These are phyloP conservation scores for Synergus japonicus DNA, from an alignment of 2,888 invertebrate species.

Conservation along the genomic window DNA sequence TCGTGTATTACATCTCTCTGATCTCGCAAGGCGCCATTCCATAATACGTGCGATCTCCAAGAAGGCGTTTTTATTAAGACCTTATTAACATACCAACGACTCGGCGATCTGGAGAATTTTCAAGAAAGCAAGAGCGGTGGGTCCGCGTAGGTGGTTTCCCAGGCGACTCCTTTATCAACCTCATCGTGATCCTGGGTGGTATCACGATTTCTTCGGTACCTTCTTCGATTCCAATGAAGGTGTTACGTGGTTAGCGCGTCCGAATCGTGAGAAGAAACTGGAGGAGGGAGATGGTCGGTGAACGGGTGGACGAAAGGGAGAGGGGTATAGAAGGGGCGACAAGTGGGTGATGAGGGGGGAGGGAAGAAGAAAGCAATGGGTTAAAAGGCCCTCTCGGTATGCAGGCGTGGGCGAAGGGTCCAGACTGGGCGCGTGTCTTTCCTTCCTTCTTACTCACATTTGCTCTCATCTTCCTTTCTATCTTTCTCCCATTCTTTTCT, in stretches of 20 bases:
- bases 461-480: constrained; percentile 29
- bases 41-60: constrained; percentile 11
- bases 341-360: constrained; percentile 65
- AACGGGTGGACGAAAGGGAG: constrained; percentile 55
- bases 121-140: constrained; percentile 53
- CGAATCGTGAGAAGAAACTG: constrained; percentile 57
- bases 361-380: constrained; percentile 64
- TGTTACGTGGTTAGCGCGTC: constrained; percentile 67
- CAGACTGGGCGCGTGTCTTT: constrained; percentile 50
- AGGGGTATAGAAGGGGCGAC: constrained; percentile 51
- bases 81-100: constrained; percentile 42
- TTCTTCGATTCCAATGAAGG: constrained; percentile 70
- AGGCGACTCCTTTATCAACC: constrained; percentile 61
- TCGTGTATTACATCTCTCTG: constrained; percentile 15
- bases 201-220: constrained; percentile 60
- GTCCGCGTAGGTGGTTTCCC: constrained; percentile 59
- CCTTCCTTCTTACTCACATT: constrained; percentile 44
- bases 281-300: constrained; percentile 63
- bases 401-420: constrained; percentile 51
- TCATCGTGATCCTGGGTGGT: constrained; percentile 65
- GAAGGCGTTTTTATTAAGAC: constrained; percentile 41
- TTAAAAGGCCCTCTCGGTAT: constrained; percentile 55
- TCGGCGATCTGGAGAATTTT: constrained; percentile 45
- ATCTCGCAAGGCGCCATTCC: constrained; percentile 23
- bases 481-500: constrained; percentile 25